Base-by-base conservation (phyloP, 1,140 invertebrate species). In the Bombus huntii region DNA sequence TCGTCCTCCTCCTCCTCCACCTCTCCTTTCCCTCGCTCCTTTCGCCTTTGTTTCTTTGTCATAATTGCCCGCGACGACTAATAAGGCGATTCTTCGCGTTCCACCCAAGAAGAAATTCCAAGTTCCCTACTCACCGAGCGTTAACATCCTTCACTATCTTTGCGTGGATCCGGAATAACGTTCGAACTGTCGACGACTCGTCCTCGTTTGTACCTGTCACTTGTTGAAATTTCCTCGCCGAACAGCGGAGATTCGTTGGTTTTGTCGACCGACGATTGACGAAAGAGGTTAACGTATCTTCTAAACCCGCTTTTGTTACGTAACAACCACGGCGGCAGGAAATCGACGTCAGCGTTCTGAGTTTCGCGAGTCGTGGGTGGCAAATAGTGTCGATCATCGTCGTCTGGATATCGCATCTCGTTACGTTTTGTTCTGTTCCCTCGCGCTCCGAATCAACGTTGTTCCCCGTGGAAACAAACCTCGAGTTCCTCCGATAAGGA, bases 41-140 rank as follows among this genome's bases (percentile, higher is more conserved):
- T 4, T n/a, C 37, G 22, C 34, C 25, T 75, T 78, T 86, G 47
- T 78, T 92, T 71, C 80, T 89, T 90, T 92, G 91, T 91, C 85
- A 66, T 87, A 68, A 71, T 87, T 89, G 87, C 88, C 89, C 88
- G 85, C 78, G 90, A 86, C 87, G 92, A 92, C 94, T 93, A 94
- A 94, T 94, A 94, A 94, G 94, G 93, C 92, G 90, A 94, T 94
- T 93, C 93, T 80, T 92, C 87, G 91, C 93, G 93, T 94, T 93
- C 93, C 89, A 91, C 22, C 80, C 87, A 91, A 92, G 93, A 94
- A 66, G 93, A 93, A 93, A 92, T 90, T 53, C 88, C 91, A 78
- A 72, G 88, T 80, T 86, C 72, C 85, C 78, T 77, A 84, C 53
- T 79, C 75, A 25, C 83, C 88, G 86, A 81, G 77, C 73, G 81